These are phyloP conservation scores for Aldrovandia affinis DNA, from an alignment of 2,797 vertebrate genomes.

Conservation along the genomic window DNA sequence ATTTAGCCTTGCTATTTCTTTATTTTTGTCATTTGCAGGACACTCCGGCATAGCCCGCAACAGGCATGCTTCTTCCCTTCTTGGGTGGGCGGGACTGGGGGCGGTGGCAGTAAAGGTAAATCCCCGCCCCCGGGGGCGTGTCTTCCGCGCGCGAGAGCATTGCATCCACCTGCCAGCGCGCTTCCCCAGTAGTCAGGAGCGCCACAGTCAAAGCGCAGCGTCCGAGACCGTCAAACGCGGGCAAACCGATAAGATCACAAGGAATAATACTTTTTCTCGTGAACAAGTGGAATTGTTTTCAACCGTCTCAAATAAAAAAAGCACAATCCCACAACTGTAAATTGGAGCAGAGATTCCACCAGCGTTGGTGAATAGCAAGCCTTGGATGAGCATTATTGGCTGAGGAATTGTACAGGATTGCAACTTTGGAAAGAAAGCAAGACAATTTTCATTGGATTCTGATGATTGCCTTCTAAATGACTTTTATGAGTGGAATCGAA, in stretches of 20 bases:
- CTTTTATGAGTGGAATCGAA: constrained; percentile 57
- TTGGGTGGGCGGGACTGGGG: constrained; percentile 48
- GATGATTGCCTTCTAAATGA: constrained; percentile 56
- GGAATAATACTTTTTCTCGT: constrained; percentile 4
- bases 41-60: background rate
- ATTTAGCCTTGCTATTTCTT: background rate
- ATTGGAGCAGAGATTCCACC: constrained; percentile 20
- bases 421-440: constrained; percentile 14
- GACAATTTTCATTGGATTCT: constrained; percentile 53
- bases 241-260: background rate
- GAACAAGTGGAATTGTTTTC: constrained; percentile 25
- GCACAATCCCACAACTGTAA: constrained; percentile 2
- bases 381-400: constrained; percentile 6
- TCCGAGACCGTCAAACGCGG: background rate
- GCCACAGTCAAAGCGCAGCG: constrained; percentile 33
- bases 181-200: constrained; percentile 60
- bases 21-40: background rate
- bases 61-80: constrained; percentile 17
- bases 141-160: constrained; percentile 52
- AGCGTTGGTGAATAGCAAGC: constrained; percentile 26
- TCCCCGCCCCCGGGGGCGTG: constrained; percentile 73
- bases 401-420: constrained; percentile 30
- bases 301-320: background rate
- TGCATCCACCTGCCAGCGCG: constrained; percentile 79
- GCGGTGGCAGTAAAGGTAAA: constrained; percentile 58